Conservation (phyloP, 2,113 vertebrate species). For the Cettia cetti region DNA sequence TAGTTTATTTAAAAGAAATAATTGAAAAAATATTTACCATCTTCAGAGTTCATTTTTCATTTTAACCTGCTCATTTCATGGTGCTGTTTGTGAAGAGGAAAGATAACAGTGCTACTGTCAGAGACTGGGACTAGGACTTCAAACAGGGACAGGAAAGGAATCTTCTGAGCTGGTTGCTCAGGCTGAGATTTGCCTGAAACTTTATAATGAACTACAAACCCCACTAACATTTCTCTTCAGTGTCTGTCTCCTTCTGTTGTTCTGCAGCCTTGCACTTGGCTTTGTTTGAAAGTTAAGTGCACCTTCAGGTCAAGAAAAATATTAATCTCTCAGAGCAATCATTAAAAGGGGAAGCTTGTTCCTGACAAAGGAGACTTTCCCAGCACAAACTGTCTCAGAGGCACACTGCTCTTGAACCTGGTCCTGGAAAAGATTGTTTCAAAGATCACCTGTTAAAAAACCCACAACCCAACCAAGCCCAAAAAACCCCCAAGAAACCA, state of each 20-base stretch:
- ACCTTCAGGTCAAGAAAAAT: slow-evolving; percentile 31
- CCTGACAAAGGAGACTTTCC: background rate
- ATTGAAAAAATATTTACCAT: background rate
- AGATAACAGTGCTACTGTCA: background rate
- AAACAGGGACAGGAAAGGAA: background rate
- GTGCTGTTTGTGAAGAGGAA: background rate
- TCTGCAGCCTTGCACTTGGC: background rate
- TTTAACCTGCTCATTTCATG: background rate
- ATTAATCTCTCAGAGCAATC: slow-evolving; percentile 37
- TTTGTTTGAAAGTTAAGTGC: background rate
- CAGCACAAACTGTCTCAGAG: background rate
- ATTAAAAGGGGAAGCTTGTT: slow-evolving; percentile 8
- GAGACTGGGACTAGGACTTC: background rate
- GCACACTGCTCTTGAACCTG: background rate
- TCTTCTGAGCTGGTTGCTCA: background rate
- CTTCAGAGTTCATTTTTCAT: background rate
- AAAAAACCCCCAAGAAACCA: background rate
- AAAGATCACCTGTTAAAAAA: background rate
- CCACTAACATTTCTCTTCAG: background rate
- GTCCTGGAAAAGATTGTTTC: background rate
- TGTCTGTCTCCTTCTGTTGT: background rate
- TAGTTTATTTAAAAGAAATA: background rate
- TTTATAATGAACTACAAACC: background rate
- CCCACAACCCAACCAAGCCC: background rate
- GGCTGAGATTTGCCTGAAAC: background rate